phyloP scores from a whole-genome alignment of 2,888 invertebrate genomes.

The Amitus sp. region DNA sequence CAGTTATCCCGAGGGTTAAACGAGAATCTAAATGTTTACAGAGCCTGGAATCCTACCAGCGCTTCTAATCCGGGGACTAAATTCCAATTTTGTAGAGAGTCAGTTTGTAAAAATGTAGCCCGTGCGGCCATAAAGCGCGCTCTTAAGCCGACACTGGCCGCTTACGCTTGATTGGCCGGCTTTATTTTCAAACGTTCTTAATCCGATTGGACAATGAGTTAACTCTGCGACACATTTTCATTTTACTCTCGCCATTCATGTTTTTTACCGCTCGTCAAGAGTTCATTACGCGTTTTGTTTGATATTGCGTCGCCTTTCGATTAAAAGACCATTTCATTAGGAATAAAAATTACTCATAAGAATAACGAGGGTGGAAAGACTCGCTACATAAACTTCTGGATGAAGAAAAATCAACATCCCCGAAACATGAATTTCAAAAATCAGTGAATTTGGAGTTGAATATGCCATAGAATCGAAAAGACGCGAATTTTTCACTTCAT shows the following conservation, averaged over 20 bases:
- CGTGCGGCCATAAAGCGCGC: conserved; percentile 34
- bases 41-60: conserved; percentile 20
- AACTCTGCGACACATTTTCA: conserved; percentile 35
- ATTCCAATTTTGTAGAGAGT: conserved; percentile 33
- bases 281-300: no score
- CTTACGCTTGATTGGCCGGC: conserved; percentile 36
- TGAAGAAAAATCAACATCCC: no score
- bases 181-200: conserved; percentile 41
- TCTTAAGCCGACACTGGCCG: conserved; percentile 39
- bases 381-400: no score
- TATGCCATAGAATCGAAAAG: not conserved
- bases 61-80: conserved; percentile 6
- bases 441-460: no score
- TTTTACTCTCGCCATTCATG: no score
- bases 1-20: conserved; percentile 11
- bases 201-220: conserved; percentile 43
- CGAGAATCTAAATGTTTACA: conserved; percentile 33
- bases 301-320: no score
- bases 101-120: conserved; percentile 32
- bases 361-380: no score
- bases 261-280: no score
- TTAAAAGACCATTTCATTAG: no score
- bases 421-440: no score
- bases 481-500: not conserved
- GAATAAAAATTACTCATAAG: no score